Evolutionary conservation across 2,113 vertebrate species (phyloP).

Genomic region (Pyrgilauda ruficollis): DNA sequence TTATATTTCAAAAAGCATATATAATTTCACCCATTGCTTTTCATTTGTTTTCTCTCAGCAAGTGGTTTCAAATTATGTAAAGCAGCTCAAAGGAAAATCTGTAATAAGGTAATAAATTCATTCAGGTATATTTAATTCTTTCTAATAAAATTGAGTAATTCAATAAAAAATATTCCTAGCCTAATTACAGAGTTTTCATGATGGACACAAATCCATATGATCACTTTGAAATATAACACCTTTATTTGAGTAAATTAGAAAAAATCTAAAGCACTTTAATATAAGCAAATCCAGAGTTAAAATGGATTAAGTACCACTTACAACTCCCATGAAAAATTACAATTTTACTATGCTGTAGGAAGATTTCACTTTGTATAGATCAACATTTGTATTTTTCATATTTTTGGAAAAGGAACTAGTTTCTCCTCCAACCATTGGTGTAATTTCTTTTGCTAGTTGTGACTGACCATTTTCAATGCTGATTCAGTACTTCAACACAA

Average conservation of each 20-base stretch:
- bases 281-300: background rate
- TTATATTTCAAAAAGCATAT: background rate
- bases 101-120: background rate
- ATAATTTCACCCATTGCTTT: background rate
- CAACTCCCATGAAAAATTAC: background rate
- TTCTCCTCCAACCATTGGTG: background rate
- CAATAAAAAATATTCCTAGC: background rate
- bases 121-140: background rate
- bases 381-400: background rate
- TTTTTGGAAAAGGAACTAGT: background rate
- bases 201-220: background rate
- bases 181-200: background rate
- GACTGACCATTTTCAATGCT: background rate
- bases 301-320: background rate
- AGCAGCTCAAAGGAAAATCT: background rate
- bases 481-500: background rate
- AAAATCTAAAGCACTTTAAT: background rate
- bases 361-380: background rate
- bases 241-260: background rate
- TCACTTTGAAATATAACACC: background rate
- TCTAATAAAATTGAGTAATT: background rate
- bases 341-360: background rate
- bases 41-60: background rate
- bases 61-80: background rate
- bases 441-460: background rate